Evolutionary conservation across 2,888 invertebrate genomes (phyloP), one percentile per base, ranked within the genome.

Genomic region (Calameuta idolon): DNA sequence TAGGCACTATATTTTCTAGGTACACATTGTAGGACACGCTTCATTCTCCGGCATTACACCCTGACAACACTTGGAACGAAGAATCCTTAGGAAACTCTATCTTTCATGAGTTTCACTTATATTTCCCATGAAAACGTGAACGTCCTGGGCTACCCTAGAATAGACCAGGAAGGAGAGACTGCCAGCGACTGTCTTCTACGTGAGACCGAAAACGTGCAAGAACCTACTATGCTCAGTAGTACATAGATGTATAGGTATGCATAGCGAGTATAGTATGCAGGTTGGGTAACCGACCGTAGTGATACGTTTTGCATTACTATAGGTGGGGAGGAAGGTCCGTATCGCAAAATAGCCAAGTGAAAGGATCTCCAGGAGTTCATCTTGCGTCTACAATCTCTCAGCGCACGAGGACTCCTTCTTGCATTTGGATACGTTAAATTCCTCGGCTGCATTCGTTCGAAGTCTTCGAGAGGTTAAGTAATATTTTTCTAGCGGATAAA

Each of bases 291-390:
- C 74, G 35, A 35, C 74, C 74, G 30, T 74, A 35, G 74, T 30
- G 37, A 74, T 34, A 74, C 74, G 35, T 34, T 30, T 74, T 34
- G 71, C 71, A 34, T 34, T 31, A 31, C 71, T 71, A 71, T 34
- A 71, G 31, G 31, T 11, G 81, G 81, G 79, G 80, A 82, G 83
- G 82, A 83, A 83, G 82, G 79, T 74, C 83, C 80, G 80, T 87
- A 85, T 84, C 85, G 80, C 81, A 81, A 83, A 81, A 82, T 80
- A 79, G 83, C 83, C 79, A 85, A 86, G 87, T 87, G 87, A 87
- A 87, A 87, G 87, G 87, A 87, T 83, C 84, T 83, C 75, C 84
- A 81, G 81, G 84, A 84, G 83, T 87, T 86, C 86, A 86, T 87
- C 86, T 83, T 77, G 84, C 81, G 83, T 81, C 80, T 83, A 15